Conservation (phyloP, 2,113 vertebrate species). For the Lathamus discolor region DNA sequence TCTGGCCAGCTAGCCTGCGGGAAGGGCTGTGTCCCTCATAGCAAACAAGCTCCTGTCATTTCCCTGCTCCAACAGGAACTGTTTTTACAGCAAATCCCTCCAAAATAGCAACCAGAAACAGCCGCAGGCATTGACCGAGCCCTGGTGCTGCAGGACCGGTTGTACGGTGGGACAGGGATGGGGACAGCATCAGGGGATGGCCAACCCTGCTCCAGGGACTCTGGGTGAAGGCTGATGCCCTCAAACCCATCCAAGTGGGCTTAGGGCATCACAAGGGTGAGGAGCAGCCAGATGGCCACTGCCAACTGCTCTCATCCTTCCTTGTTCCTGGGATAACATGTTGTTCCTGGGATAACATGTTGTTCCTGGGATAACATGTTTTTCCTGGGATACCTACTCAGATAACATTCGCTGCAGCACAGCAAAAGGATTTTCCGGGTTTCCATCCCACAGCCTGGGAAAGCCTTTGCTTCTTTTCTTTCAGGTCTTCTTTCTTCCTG, state of each 20-base stretch:
- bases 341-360: not conserved
- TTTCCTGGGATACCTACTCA: fast-evolving
- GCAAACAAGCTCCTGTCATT: not conserved
- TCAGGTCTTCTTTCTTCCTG: not conserved
- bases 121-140: not conserved
- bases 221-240: not conserved
- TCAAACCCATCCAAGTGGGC: not conserved
- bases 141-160: not conserved
- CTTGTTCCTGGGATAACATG: not conserved
- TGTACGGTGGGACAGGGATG: fast-evolving
- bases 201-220: not conserved
- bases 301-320: not conserved
- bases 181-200: not conserved
- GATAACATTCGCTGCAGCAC: fast-evolving
- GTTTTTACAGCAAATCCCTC: constrained; percentile 20
- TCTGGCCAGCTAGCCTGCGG: not conserved
- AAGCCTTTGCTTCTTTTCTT: not conserved
- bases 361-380: not conserved
- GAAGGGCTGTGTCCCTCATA: not conserved
- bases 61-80: not conserved
- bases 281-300: not conserved
- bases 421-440: fast-evolving
- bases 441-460: fast-evolving
- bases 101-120: constrained; percentile 11
- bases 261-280: not conserved